Evolutionary conservation across 2,797 vertebrate species (phyloP).

Genomic region (Heliangelus exortis): DNA sequence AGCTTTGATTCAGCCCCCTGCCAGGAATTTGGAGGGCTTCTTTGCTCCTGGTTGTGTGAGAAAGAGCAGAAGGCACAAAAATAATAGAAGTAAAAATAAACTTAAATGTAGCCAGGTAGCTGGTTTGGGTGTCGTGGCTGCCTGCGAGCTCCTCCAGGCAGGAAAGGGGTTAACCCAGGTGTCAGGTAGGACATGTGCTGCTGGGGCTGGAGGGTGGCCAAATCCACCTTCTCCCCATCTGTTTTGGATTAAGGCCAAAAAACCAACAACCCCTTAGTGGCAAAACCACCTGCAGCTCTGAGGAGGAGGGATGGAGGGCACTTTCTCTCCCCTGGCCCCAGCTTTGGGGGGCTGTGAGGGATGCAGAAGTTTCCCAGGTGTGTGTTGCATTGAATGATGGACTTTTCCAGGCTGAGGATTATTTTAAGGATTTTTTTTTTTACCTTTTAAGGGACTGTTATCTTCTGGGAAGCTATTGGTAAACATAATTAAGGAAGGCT

Average conservation of each 20-base stretch:
- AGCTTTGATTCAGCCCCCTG: background rate
- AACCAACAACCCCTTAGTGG: background rate
- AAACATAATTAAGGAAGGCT: background rate
- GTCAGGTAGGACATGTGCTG: constrained; percentile 23
- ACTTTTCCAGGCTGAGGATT: background rate
- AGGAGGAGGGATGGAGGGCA: background rate
- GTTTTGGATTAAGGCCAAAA: constrained; percentile 36
- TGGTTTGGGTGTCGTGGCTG: accelerated
- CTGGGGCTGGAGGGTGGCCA: constrained; percentile 37
- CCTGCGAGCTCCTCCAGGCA: background rate
- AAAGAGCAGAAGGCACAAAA: background rate
- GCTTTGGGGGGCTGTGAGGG: accelerated
- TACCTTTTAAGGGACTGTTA: constrained; percentile 15
- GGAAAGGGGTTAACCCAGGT: constrained; percentile 40
- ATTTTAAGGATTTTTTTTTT: background rate
- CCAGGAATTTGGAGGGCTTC: background rate
- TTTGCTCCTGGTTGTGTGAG: background rate
- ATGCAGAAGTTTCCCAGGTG: accelerated
- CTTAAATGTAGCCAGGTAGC: background rate
- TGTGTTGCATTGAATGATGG: background rate
- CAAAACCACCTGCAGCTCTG: constrained; percentile 46
- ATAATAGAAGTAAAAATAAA: no score
- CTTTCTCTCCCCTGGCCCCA: background rate
- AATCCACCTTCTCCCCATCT: constrained; percentile 47
- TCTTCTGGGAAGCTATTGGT: constrained; percentile 17